Conservation (phyloP, 2,113 vertebrate species). For the Corythaeola cristata region DNA sequence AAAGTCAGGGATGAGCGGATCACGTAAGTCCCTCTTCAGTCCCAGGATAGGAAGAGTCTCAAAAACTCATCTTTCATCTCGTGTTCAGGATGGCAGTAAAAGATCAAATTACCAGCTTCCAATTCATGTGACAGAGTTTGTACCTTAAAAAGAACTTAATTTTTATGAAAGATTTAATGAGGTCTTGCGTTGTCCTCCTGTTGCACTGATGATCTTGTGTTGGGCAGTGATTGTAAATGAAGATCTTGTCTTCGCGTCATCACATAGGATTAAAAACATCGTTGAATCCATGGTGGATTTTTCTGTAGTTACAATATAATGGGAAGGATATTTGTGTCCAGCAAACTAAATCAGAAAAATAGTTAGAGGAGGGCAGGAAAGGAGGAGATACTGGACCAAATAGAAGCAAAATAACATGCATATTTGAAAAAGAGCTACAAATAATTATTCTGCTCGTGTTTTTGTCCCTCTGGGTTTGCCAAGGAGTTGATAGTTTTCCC, state of each 20-base stretch:
- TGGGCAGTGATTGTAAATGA: background rate
- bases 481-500: background rate
- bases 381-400: background rate
- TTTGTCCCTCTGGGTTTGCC: background rate
- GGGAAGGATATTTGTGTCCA: background rate
- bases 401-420: background rate
- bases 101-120: background rate
- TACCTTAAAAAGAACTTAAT: background rate
- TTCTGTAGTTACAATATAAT: background rate
- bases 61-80: background rate
- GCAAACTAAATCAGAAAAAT: background rate
- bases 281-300: background rate
- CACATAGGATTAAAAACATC: background rate
- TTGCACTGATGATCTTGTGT: background rate
- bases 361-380: background rate
- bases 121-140: background rate
- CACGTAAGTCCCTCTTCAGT: fast-evolving
- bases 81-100: background rate
- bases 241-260: background rate
- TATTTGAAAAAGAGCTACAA: background rate
- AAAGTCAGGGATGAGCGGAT: background rate
- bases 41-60: background rate
- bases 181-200: background rate
- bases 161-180: background rate
- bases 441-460: background rate